Percentiles rank a stretch among this genome's conserved stretches.
These are phyloP conservation scores for Vulpes vulpes DNA, from an alignment of 2,113 vertebrate species.

Conservation along the genomic window DNA sequence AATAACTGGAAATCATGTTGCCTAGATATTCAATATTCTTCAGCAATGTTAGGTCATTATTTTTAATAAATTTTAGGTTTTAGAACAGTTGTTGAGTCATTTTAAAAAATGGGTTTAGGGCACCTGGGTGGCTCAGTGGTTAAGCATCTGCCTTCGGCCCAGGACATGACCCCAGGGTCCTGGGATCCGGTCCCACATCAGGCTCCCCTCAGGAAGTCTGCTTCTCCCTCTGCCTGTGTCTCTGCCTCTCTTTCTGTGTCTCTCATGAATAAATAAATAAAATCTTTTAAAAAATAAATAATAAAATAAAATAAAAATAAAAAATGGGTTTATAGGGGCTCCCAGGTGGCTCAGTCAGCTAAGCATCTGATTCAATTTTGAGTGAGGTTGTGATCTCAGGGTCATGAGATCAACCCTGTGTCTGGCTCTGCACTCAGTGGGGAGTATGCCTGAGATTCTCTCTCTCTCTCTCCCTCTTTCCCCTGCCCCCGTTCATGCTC, in stretches of 20 bases:
- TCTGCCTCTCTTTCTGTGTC: not conserved
- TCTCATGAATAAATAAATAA: too few relatives aligned
- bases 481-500: not conserved
- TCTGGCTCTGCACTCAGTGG: not conserved
- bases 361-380: too few relatives aligned
- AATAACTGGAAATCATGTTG: conserved; percentile 11
- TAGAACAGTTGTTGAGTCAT: conserved; percentile 10
- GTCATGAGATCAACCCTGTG: not conserved
- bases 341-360: too few relatives aligned
- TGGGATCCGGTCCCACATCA: not conserved
- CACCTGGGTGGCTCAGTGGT: not conserved
- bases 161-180: not conserved
- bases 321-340: too few relatives aligned
- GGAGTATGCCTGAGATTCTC: not conserved
- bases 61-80: conserved; percentile 47
- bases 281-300: too few relatives aligned
- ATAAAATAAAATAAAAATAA: too few relatives aligned
- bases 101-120: not conserved
- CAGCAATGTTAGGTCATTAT: conserved; percentile 19
- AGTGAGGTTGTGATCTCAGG: not conserved
- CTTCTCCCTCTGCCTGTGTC: not conserved
- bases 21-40: conserved; percentile 52
- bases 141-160: not conserved
- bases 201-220: not conserved
- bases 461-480: not conserved